These are phyloP conservation scores for Ectemnius continuus DNA, from an alignment of 2,888 invertebrate genomes.

Conservation along the genomic window DNA sequence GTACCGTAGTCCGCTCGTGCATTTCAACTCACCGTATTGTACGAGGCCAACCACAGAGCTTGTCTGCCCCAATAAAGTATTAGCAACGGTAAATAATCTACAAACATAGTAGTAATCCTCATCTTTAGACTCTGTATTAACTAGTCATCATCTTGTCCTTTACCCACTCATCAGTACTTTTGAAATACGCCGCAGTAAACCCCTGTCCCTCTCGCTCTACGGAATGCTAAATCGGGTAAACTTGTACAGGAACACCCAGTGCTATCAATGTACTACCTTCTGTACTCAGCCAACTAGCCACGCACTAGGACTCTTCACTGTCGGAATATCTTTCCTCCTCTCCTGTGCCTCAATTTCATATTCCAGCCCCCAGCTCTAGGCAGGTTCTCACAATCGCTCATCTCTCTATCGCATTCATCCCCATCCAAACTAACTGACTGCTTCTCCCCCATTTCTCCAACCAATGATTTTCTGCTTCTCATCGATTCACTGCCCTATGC, in stretches of 20 bases:
- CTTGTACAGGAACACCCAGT: slow-evolving; percentile 8
- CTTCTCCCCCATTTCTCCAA: too few relatives aligned
- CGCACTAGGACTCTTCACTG: slow-evolving; percentile 33
- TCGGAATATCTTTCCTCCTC: slow-evolving; percentile 26
- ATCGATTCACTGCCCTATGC: too few relatives aligned
- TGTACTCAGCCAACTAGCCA: slow-evolving; percentile 29
- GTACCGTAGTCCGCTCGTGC: slow-evolving; percentile 18
- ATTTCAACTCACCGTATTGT: slow-evolving; percentile 16
- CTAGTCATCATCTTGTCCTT: slow-evolving; percentile 7
- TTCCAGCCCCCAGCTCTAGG: slow-evolving; percentile 18
- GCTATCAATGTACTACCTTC: slow-evolving; percentile 17
- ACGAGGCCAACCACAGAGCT: slow-evolving; percentile 18
- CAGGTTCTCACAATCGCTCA: slow-evolving; percentile 27
- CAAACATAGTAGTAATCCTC: slow-evolving; percentile 13
- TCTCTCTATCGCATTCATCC: slow-evolving; percentile 21
- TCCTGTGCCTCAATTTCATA: slow-evolving; percentile 22
- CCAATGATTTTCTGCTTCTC: too few relatives aligned
- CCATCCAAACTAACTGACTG: background rate
- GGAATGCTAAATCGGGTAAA: slow-evolving; percentile 28
- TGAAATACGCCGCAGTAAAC: slow-evolving; percentile 28
- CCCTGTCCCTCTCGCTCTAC: slow-evolving; percentile 24
- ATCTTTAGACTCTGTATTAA: slow-evolving; percentile 12
- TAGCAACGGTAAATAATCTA: slow-evolving; percentile 15
- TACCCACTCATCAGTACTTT: slow-evolving; percentile 12
- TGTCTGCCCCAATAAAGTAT: slow-evolving; percentile 10